These are phyloP conservation scores for Puntigrus tetrazona DNA, from an alignment of 2,113 vertebrate genomes.

Conservation along the genomic window DNA sequence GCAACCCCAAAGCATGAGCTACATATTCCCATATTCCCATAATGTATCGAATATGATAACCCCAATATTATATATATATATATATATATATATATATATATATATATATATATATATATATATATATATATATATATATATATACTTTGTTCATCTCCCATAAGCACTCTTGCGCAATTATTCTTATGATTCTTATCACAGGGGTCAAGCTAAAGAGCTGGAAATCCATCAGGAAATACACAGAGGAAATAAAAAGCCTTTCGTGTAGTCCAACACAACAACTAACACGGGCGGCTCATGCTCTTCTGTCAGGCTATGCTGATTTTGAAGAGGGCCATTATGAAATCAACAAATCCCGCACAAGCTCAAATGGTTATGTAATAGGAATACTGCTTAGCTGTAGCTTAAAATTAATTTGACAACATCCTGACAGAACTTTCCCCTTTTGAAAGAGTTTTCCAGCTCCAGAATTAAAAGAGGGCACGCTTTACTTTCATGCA, in stretches of 20 bases:
- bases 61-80: too few species aligned
- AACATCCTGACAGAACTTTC: neutral
- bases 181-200: neutral
- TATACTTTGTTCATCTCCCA: neutral
- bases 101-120: too few species aligned
- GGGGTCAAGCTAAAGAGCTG: neutral
- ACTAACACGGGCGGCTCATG: neutral
- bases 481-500: neutral
- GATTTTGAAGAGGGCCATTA: slow-evolving; percentile 41
- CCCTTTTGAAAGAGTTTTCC: neutral
- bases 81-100: too few species aligned
- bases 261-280: neutral
- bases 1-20: too few species aligned
- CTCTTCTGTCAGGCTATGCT: neutral
- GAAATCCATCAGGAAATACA: slow-evolving; percentile 22
- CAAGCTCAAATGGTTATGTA: slow-evolving; percentile 19
- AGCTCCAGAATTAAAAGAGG: neutral
- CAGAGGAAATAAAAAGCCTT: slow-evolving; percentile 7
- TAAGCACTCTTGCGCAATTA: neutral
- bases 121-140: too few species aligned
- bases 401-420: slow-evolving; percentile 9
- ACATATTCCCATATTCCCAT: too few species aligned
- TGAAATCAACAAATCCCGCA: slow-evolving; percentile 45
- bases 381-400: slow-evolving; percentile 10
- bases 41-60: too few species aligned